These are phyloP conservation scores for Macaria notata DNA, from an alignment of 2,888 invertebrate species.

Conservation along the genomic window DNA sequence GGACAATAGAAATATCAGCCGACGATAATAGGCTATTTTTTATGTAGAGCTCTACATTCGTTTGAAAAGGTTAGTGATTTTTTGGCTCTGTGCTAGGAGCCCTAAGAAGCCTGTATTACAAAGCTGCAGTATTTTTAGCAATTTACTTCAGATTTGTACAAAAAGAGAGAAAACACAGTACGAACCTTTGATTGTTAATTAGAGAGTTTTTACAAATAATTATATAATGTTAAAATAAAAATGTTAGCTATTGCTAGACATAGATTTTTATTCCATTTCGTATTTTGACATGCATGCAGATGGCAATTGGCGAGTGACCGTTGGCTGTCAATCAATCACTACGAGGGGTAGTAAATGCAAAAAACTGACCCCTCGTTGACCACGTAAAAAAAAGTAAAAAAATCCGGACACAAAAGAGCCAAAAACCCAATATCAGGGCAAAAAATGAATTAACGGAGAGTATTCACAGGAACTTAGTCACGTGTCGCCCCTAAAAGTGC, in stretches of 20 bases:
- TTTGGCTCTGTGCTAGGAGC: no score
- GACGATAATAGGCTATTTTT: slow-evolving; percentile 20
- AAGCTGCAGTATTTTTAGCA: no score
- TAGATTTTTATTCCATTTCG: slow-evolving; percentile 19
- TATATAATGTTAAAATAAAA: no score
- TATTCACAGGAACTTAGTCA: slow-evolving; percentile 53
- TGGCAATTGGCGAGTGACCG: slow-evolving; percentile 71
- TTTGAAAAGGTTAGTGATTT: no score
- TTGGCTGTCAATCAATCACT: slow-evolving; percentile 76
- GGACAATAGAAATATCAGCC: slow-evolving; percentile 41
- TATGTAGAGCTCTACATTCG: no score
- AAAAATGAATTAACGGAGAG: slow-evolving; percentile 65
- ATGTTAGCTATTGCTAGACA: no score
- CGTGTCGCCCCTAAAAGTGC: slow-evolving; percentile 56
- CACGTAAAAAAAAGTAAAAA: slow-evolving; percentile 64
- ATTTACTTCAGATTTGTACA: no score
- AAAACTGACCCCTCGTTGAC: slow-evolving; percentile 80
- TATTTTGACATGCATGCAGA: slow-evolving; percentile 50
- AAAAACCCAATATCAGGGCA: slow-evolving; percentile 58
- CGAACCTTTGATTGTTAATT: no score
- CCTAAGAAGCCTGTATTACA: no score
- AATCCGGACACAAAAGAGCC: slow-evolving; percentile 49
- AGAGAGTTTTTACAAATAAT: no score
- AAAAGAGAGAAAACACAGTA: no score
- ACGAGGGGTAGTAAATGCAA: slow-evolving; percentile 54